Evolutionary conservation across 2,113 vertebrate genomes (phyloP), one percentile per base, ranked within the genome.

Genomic region (Lamprologus tigripictilis): DNA sequence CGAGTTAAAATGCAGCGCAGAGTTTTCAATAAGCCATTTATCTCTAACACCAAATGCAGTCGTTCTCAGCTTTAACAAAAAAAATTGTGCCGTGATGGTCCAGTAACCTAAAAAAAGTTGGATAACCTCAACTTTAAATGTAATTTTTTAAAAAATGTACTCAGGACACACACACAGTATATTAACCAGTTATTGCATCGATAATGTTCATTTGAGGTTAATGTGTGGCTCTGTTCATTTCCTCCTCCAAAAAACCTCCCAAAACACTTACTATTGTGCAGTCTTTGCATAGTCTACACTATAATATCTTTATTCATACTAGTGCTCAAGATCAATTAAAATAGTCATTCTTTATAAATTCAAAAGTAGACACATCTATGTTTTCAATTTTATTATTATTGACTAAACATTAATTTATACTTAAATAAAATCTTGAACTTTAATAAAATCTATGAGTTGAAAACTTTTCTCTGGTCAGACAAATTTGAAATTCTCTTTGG

Each of bases 81-180:
- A 1, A 6, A 19, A 0, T 13, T 17, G 13, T 8, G 17, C 10
- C 0, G 10, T 51, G 26, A 78, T 6, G 26, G 45, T 51, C 10
- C 73, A 78, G 10, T 0, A 78, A 78, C 26, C 73, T 33, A 0
- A n/a, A 51, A 33, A 78, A 4, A 78, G 45, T 78, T 78, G 45
- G 4, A 78, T 51, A 78, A 51, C 26, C 45, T 49, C 7, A 31
- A 12, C 71, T 78, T 49, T 78, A 78, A 33, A 31, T 12, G 17
- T n/a, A 45, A 73, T 28, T 55, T 55, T 10, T 28, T 1, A 0
- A 3, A 0, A 3, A 55, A 76, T 9, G 8, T 45, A 8, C 11
- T 31, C 17, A 45, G 66, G 35, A 7, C 9, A 68, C 16, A 76
- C 23, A 28, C 42, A 31, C 9, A 78, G 45, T 51, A 1, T 78